Base-by-base conservation (phyloP, 1,140 invertebrate genomes). In the Manduca sexta region DNA sequence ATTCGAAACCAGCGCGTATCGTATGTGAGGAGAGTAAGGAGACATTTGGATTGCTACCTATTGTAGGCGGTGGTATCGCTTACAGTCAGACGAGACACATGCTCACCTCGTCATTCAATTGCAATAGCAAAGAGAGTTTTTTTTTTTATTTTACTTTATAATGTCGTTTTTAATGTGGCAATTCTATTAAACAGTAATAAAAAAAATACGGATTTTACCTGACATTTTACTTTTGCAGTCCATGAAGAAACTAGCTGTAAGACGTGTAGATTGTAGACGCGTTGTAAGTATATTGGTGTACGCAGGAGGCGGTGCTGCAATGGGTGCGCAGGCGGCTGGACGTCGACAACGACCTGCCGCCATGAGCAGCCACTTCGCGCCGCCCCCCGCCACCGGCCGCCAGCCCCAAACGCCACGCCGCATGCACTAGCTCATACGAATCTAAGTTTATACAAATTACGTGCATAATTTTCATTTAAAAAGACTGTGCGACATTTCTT, bases 301-400 rank as follows among this genome's bases (percentile, higher is more conserved):
- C 16, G 17, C 63, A 80, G 72, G 72, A 77, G 54, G 68, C 72
- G 35, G 62, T 66, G 70, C 46, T 74, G 60, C 65, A 68, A 49
- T 79, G 74, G 75, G 67, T 73, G 60, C 70, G 75, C 26, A 69
- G 73, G 37, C 61, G 74, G 33, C 64, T 78, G 26, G 72, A 72
- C 43, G 60, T 56, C 8, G 71, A 72, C 67, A 75, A 77, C 63
- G 71, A 72, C 41, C 59, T 77, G 60, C 68, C 58, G 34, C 37
- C 49, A 29, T 65, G 54, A 59, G 31, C 17, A 3, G 21, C 8
- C 17, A 15, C 38, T 15, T 4, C 17, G 34, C 34, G 6, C 10
- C 12, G 0, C 8, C 11, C 6, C 0, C 3, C 34, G 6, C 11
- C 12, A 1, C 8, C 11, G 1, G 1, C 21, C 5, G 17, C 44